Conservation (phyloP, 1,140 invertebrate genomes). For the Gonioctena quinquepunctata region DNA sequence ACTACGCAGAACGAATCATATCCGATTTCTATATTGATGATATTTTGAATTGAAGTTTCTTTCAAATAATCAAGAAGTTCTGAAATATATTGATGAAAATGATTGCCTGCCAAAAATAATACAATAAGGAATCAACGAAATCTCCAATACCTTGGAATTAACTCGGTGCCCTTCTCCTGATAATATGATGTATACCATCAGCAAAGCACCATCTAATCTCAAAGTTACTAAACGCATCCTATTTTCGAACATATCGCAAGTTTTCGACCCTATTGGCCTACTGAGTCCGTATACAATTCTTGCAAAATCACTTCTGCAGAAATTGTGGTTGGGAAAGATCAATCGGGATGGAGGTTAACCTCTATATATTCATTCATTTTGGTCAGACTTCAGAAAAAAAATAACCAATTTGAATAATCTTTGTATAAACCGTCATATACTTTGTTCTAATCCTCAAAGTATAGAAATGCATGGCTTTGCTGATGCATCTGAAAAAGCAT, state of each 20-base stretch:
- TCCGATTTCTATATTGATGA: conserved; percentile 53
- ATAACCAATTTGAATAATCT: not conserved
- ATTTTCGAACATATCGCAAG: conserved; percentile 31
- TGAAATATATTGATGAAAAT: too few species aligned
- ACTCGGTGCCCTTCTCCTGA: too few species aligned
- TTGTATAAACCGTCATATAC: not conserved
- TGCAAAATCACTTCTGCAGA: conserved; percentile 55
- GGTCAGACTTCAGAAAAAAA: not conserved
- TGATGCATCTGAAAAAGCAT: too few species aligned
- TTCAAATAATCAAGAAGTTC: too few species aligned
- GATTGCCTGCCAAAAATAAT: too few species aligned
- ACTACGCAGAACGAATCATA: conserved; percentile 1
- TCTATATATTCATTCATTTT: not conserved
- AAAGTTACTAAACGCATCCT: conserved; percentile 31
- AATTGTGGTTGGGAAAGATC: conserved; percentile 46
- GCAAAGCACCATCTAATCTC: conserved; percentile 33
- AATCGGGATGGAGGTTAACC: conserved; percentile 52
- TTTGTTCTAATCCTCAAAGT: conserved; percentile 7
- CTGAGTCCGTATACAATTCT: conserved; percentile 47
- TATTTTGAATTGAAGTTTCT: too few species aligned
- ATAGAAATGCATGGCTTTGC: conserved; percentile 10
- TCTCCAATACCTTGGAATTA: too few species aligned
- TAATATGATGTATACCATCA: too few species aligned
- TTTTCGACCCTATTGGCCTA: conserved; percentile 57
- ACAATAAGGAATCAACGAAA: too few species aligned